Evolutionary conservation across 2,888 invertebrate species (phyloP), one percentile per base, ranked within the genome.

Genomic region (Anthrax anthrax): DNA sequence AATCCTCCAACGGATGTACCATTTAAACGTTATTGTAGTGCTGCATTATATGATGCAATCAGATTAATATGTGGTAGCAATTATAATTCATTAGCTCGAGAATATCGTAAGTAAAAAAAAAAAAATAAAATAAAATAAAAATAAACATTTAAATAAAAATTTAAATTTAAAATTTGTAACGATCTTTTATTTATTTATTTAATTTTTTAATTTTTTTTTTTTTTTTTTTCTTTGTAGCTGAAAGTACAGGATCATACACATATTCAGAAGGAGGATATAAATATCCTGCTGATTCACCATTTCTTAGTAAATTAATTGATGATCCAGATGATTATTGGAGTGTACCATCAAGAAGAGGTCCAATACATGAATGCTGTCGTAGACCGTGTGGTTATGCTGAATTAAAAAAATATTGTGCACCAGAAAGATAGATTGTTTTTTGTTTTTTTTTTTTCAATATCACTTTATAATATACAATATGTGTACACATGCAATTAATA

Each of bases 301-400:
- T 46, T 14, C 36, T 58, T 13, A 57, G 56, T 42, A 62, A 62
- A 44, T 52, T 53, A 17, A 51, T 60, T 44, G 56, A 59, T 44
- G 57, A 56, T 18, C 56, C 56, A 1, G 29, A 32, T 32, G 40
- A 38, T 17, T 48, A 52, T 38, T 55, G 56, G 39, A 55, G 57
- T 18, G 59, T 60, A 1, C 37, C 57, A n/a, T 10, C 53, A 52
- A 39, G 37, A 32, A 56, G 54, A 47, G 63, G 64, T 5, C 55
- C 61, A 34, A 60, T 58, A 18, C 63, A 64, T 43, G 57, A 59
- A 29, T 65, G 65, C 47, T 65, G 65, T 43, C 57, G 55, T 3
- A 56, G 57, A 17, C 55, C 60, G 27, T 65, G 65, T 50, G 56
- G 59, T 44, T 59, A 58, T 40, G 40, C 53, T 4, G 62, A 65